Evolutionary conservation across 2,888 invertebrate genomes (phyloP), one percentile per base, ranked within the genome.

Genomic region (Pammene fasciana): DNA sequence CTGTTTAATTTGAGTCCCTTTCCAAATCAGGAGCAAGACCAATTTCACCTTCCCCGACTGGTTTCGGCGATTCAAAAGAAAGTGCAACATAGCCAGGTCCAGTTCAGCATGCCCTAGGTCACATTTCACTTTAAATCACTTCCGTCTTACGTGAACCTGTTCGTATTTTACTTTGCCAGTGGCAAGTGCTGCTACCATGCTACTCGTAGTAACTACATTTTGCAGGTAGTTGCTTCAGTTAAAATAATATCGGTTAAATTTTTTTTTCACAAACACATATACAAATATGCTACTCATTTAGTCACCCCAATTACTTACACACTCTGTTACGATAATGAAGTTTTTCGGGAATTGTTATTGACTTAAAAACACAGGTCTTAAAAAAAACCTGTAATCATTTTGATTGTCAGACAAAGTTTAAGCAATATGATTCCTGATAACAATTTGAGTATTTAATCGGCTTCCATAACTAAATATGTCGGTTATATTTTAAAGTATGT

Each of bases 71-170:
- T 60, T 60, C 57, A 54, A 38, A 68, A 57, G 68, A 68, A 68
- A 68, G 68, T 64, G 50, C 38, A 46, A 16, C 43, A 34, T 59
- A 26, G 14, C 57, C 36, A 14, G 50, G 52, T 70, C 70, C 54
- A 55, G 70, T 68, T 62, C 48, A 55, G 45, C 54, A 57, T 62
- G 65, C 48, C 65, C 65, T 70, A 65, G 70, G 70, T 70, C 70
- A 65, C 65, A 60, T 65, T 70, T 70, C 70, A 65, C 65, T 70
- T 65, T 70, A 65, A 70, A 54, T 60, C 11, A 18, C 59, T 41
- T 26, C 46, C 41, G 59, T 16, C 41, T 62, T 62, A 62, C 62
- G 38, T 14, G 52, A 41, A 62, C 62, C 62, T 62, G 62, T 61
- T 61, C 50, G 13, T 62, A 46, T 60, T 60, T 45, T 43, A 10